Percentiles rank a stretch among this genome's conserved stretches.
These are phyloP conservation scores for Turritopsis dohrnii DNA, from an alignment of 30 jellyfish, hydroid and myxozoan genomes.

Conservation along the genomic window DNA sequence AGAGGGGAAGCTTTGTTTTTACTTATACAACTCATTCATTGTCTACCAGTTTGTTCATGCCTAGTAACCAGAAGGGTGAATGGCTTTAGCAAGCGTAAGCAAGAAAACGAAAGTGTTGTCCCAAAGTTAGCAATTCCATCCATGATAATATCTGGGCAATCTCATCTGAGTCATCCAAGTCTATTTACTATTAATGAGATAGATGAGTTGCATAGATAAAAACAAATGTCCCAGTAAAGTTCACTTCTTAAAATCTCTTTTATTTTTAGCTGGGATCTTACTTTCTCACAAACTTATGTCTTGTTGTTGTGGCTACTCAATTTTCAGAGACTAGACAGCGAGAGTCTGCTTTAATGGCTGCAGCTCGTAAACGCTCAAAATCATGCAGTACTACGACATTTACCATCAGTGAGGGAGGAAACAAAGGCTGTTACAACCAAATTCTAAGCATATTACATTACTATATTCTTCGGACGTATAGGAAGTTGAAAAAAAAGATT, in stretches of 20 bases:
- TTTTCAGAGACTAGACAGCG: conserved; percentile 97
- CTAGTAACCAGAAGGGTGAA: too few species aligned
- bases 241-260: neutral
- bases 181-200: too few species aligned
- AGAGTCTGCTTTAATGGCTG: conserved; percentile 93
- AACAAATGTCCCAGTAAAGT: too few species aligned
- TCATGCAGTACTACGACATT: conserved; percentile 66
- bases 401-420: conserved; percentile 45
- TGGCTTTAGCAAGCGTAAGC: too few species aligned
- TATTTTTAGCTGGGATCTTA: conserved; percentile 82
- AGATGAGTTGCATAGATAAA: too few species aligned
- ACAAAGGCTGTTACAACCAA: conserved; percentile 91
- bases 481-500: conserved; percentile 42
- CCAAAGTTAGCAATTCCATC: too few species aligned
- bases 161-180: too few species aligned
- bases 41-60: too few species aligned
- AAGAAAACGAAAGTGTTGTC: too few species aligned
- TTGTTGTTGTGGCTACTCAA: conserved; percentile 97
- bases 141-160: too few species aligned
- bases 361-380: conserved; percentile 68
- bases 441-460: conserved; percentile 45
- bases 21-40: too few species aligned
- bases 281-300: conserved; percentile 92
- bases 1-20: too few species aligned
- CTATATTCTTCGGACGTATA: conserved; percentile 41